phyloP scores from a whole-genome alignment of 2,113 vertebrate species.

The Phalacrocorax carbo region DNA sequence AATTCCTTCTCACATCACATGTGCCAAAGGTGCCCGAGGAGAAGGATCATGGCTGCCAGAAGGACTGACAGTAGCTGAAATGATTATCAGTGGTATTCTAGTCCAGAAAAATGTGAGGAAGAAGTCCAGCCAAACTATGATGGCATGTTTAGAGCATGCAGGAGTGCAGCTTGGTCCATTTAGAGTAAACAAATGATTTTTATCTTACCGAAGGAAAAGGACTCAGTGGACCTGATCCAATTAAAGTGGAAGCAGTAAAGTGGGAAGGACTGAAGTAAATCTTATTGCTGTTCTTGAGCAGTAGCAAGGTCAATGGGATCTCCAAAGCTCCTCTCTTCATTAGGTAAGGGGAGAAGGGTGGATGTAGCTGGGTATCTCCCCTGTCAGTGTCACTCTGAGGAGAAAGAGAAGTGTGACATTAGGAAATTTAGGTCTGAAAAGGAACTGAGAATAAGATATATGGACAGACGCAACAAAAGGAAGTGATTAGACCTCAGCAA shows the following conservation, averaged over 20 bases:
- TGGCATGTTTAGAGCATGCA: background rate
- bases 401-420: background rate
- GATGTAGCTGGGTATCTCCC: background rate
- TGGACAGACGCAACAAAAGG: background rate
- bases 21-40: background rate
- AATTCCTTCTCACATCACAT: background rate
- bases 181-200: background rate
- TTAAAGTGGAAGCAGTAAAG: background rate
- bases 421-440: background rate
- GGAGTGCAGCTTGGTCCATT: background rate
- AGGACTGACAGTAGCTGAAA: background rate
- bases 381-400: background rate
- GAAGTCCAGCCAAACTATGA: background rate
- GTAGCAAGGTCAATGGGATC: background rate
- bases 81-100: background rate
- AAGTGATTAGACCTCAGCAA: background rate
- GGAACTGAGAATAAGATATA: background rate
- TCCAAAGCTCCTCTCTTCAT: background rate
- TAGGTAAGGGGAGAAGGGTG: background rate
- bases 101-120: background rate
- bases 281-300: background rate
- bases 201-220: background rate
- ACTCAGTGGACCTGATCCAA: background rate
- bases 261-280: background rate
- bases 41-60: background rate